Conservation (phyloP, 2,888 invertebrate species). For the Carabus problematicus region DNA sequence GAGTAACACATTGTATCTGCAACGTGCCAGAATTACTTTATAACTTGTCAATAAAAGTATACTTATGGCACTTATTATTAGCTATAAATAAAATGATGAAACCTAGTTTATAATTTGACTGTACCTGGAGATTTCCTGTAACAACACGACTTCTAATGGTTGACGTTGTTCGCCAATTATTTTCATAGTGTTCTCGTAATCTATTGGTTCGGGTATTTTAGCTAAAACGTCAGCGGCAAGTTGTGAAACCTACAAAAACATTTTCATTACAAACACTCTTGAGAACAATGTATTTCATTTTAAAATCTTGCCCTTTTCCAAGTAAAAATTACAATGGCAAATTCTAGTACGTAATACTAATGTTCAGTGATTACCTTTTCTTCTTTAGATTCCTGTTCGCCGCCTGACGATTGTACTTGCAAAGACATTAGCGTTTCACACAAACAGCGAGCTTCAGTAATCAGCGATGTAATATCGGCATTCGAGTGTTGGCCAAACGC, state of each 20-base stretch:
- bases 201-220: conserved; percentile 77
- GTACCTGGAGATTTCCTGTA: conserved; percentile 73
- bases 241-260: conserved; percentile 63
- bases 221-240: conserved; percentile 74
- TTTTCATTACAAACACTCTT: background rate
- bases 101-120: too few species aligned
- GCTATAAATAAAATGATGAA: too few species aligned
- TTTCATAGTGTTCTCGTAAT: conserved; percentile 77
- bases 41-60: too few species aligned
- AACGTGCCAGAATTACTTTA: conserved; percentile 31
- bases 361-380: conserved; percentile 66
- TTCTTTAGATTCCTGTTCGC: conserved; percentile 70
- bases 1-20: conserved; percentile 71
- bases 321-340: too few species aligned
- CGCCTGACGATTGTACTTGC: conserved; percentile 70
- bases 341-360: too few species aligned
- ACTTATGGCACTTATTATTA: too few species aligned
- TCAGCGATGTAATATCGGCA: conserved; percentile 86
- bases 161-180: conserved; percentile 76
- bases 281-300: conserved; percentile 5
- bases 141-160: conserved; percentile 83
- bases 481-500: conserved; percentile 90
- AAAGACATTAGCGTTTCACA: conserved; percentile 81
- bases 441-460: conserved; percentile 77
- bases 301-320: background rate